Base-by-base conservation (phyloP, 2,797 vertebrate species). In the Paramormyrops hopkinsi region DNA sequence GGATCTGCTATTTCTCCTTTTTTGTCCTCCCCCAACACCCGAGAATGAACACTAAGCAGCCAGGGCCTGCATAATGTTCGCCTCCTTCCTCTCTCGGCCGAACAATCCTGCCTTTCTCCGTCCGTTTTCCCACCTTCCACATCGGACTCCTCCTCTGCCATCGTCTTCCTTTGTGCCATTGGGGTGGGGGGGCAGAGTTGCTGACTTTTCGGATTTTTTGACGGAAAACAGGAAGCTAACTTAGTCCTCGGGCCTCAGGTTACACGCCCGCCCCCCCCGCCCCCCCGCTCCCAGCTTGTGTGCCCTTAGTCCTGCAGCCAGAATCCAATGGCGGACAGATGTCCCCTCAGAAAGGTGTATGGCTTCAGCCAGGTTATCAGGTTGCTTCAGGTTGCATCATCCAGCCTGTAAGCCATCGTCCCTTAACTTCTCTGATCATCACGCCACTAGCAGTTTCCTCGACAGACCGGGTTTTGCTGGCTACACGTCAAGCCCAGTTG, bases 151-250 rank as follows among this genome's bases (percentile, higher is more conserved):
- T 37, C 85, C 48, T 50, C 48, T 86, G 51, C 33, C 17, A 12
- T n/a, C 29, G 37, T 54, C 85, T 86, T 86, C 85, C 85, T 86
- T n/a, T 56, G 85, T 19, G 85, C 29, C 85, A 41, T 86, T 19
- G 29, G 12, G 12, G 25, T 25, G 79, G 19, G 54, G 54, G 46
- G 76, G 50, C 25, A 29, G 6, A 86, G 12, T 37, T 86, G 85
- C 85, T 86, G 85, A 86, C 85, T 56, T 51, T 17, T 86, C 14
- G 3, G 25, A 51, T 86, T 86, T 86, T 54, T 53, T 19, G 29
- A 2, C 14, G 0, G 14, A 86, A 86, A 86, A 86, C 85, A 86
- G 85, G 85, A 86, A 86, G 85, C 25, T 54, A 25, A 86, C 25
- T 86, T 51, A 56, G 48, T 37, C 84, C 79, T 83, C 7, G 37